phyloP scores from a whole-genome alignment of 1,140 invertebrate genomes.

The Drosophila parvula region DNA sequence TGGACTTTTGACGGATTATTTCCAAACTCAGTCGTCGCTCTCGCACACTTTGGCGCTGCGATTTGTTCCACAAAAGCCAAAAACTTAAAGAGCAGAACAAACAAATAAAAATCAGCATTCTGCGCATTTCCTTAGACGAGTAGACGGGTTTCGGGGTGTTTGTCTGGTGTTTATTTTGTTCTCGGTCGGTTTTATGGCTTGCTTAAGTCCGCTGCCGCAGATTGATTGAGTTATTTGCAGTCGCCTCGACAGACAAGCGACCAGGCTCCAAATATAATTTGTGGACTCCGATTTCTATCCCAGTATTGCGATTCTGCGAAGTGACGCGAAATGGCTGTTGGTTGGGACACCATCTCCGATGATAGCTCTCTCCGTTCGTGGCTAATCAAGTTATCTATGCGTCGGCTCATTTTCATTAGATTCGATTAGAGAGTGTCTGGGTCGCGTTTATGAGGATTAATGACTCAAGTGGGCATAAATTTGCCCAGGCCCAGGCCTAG shows the following conservation, averaged over 20 bases:
- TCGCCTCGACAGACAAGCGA: background rate
- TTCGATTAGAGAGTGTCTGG: conserved; percentile 57
- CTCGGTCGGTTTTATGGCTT: conserved; percentile 68
- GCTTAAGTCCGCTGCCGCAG: conserved; percentile 56
- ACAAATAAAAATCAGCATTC: conserved; percentile 70
- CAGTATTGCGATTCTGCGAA: conserved; percentile 5
- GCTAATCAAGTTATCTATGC: conserved; percentile 66
- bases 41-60: conserved; percentile 34
- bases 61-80: conserved; percentile 52
- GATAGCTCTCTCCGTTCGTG: conserved; percentile 6
- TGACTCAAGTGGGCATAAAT: conserved; percentile 74
- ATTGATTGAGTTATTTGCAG: conserved; percentile 58
- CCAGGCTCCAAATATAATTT: conserved; percentile 7
- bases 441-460: conserved; percentile 74
- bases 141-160: conserved; percentile 37
- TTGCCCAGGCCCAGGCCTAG: conserved; percentile 22
- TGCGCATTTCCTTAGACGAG: conserved; percentile 57
- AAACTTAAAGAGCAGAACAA: conserved; percentile 18
- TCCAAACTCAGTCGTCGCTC: conserved; percentile 43
- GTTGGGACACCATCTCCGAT: conserved; percentile 2
- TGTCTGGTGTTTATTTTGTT: conserved; percentile 60
- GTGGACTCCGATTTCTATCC: conserved; percentile 2
- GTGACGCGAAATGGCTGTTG: background rate
- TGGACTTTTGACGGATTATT: conserved; percentile 77
- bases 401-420: conserved; percentile 69